Evolutionary conservation across 2,888 invertebrate genomes (phyloP).

Genomic region (Erannis defoliaria): DNA sequence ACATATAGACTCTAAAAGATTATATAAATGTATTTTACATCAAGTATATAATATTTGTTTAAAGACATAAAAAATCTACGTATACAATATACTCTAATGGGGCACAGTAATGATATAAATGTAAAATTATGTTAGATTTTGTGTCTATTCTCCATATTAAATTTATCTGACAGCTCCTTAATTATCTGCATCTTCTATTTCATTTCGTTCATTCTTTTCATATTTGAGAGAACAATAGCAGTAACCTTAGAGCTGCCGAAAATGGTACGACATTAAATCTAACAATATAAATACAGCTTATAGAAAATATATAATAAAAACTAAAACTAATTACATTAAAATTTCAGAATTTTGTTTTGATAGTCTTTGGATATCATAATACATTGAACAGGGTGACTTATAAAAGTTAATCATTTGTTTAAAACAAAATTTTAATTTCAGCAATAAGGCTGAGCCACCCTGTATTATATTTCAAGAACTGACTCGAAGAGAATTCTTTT

Average conservation of each 20-base stretch:
- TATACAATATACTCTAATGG: slow-evolving; percentile 47
- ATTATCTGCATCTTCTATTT: neutral
- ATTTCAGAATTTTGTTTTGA: neutral
- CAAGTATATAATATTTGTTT: slow-evolving; percentile 49
- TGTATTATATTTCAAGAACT: neutral
- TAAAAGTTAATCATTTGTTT: neutral
- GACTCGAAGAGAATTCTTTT: neutral
- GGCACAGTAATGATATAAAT: slow-evolving; percentile 48
- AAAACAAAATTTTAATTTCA: neutral
- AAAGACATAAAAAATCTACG: slow-evolving; percentile 51
- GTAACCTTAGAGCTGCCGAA: neutral
- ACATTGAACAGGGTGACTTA: neutral
- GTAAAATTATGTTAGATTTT: slow-evolving; percentile 12
- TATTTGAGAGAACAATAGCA: neutral
- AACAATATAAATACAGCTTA: neutral
- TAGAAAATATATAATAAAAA: neutral
- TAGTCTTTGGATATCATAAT: neutral
- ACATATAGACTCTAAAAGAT: slow-evolving; percentile 24
- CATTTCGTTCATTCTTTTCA: no score
- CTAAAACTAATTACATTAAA: neutral
- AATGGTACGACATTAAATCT: neutral
- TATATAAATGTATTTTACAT: slow-evolving; percentile 23
- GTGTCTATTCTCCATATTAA: neutral
- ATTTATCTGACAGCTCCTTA: neutral
- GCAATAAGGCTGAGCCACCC: neutral